Percentiles rank a stretch among this genome's conserved stretches.
These are phyloP conservation scores for Brachynemurus nebulosus DNA, from an alignment of 2,888 invertebrate genomes.

Conservation along the genomic window DNA sequence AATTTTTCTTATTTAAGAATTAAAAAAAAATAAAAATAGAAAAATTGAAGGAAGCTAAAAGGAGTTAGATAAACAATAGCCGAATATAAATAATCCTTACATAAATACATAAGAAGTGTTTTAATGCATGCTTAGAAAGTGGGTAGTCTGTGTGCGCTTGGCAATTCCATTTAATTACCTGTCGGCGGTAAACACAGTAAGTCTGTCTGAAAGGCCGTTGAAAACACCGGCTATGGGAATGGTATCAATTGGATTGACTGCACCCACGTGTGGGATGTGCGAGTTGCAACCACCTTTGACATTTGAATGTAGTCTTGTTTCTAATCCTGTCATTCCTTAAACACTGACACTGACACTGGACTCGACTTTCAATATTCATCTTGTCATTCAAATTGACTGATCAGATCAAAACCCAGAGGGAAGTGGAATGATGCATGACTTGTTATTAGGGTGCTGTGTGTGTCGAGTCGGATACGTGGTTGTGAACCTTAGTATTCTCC, in stretches of 20 bases:
- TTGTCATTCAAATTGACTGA: no score
- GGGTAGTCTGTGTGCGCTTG: constrained; percentile 9
- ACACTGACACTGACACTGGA: no score
- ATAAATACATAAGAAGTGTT: no score
- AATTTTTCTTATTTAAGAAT: no score
- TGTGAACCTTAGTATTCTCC: constrained; percentile 1
- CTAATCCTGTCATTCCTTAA: not conserved
- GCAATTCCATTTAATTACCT: constrained; percentile 8
- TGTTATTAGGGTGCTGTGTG: not conserved
- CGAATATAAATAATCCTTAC: no score
- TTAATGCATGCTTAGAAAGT: constrained; percentile 4
- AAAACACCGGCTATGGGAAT: constrained; percentile 6
- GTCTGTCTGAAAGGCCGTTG: constrained; percentile 8
- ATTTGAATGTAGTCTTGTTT: not conserved
- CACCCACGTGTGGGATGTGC: constrained; percentile 2
- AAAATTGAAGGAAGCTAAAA: no score
- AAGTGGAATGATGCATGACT: not conserved
- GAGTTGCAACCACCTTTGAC: not conserved
- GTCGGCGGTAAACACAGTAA: constrained; percentile 7
- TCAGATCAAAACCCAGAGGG: not conserved
- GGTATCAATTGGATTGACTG: not conserved
- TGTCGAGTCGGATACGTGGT: not conserved
- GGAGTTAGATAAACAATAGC: no score
- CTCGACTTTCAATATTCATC: not conserved
- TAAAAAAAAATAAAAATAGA: no score